Conservation (phyloP, 2,797 vertebrate genomes). For the Hippoglossus hippoglossus region DNA sequence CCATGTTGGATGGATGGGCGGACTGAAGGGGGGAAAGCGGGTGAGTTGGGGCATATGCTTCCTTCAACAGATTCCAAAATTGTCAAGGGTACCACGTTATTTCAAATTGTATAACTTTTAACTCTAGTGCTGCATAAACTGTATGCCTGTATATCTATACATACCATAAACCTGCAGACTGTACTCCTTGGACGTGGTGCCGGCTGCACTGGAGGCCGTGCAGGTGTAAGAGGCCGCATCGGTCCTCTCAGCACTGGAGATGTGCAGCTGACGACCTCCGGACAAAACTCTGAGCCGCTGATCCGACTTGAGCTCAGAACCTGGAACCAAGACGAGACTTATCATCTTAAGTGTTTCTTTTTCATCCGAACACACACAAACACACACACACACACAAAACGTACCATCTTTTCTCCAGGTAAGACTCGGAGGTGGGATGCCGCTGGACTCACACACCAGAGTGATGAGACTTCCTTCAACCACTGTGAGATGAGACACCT, state of each 20-base stretch:
- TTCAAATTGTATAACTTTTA: too few species aligned
- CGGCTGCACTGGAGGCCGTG: constrained; percentile 88
- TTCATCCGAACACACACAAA: neutral
- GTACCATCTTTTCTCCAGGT: constrained; percentile 93
- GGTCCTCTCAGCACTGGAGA: constrained; percentile 85
- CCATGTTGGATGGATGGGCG: constrained; percentile 87
- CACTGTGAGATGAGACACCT: constrained; percentile 86
- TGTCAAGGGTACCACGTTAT: neutral
- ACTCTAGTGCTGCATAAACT: too few species aligned
- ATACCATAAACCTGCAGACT: constrained; percentile 92
- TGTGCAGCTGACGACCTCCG: constrained; percentile 94
- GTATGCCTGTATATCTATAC: neutral
- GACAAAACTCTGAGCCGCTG: constrained; percentile 87
- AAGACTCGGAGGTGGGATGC: constrained; percentile 93
- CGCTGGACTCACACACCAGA: constrained; percentile 94
- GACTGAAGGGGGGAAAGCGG: constrained; percentile 81
- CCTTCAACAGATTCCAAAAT: too few species aligned
- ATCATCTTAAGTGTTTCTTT: neutral
- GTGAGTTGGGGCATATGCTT: constrained; percentile 32
- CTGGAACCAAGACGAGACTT: constrained; percentile 70
- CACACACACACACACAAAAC: neutral
- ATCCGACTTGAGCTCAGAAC: constrained; percentile 82
- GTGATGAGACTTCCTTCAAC: constrained; percentile 90
- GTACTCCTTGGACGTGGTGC: constrained; percentile 89
- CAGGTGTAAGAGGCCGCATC: constrained; percentile 92